Evolutionary conservation across 2,888 invertebrate genomes (phyloP).

Genomic region (Vannuccia rotundouncinata): DNA sequence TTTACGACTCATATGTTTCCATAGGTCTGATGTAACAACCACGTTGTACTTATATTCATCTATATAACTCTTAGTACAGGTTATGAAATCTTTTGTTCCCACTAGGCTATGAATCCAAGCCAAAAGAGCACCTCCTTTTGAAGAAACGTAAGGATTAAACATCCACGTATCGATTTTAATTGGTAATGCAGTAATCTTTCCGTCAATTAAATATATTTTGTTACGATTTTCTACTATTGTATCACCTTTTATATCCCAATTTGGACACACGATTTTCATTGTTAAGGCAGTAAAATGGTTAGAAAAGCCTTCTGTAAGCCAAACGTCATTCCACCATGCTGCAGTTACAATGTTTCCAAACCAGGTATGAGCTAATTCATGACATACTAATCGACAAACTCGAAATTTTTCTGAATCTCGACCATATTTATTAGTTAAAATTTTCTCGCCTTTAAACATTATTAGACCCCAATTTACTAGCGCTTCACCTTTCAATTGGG

Average conservation of each 20-base stretch:
- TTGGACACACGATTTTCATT: neutral
- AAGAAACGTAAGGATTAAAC: neutral
- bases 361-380: neutral
- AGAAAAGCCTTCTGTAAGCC: neutral
- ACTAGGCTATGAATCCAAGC: neutral
- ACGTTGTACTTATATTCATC: neutral
- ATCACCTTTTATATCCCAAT: neutral
- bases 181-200: neutral
- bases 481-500: neutral
- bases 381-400: neutral
- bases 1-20: neutral
- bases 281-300: neutral
- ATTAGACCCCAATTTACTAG: slow-evolving; percentile 9
- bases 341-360: neutral
- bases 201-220: neutral
- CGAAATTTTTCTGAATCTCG: neutral
- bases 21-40: neutral
- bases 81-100: neutral
- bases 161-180: neutral
- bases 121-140: neutral
- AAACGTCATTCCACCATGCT: neutral
- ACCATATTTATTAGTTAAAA: neutral
- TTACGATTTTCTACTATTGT: neutral
- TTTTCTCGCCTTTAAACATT: neutral
- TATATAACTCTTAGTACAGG: neutral